Base-by-base conservation (phyloP, 1,140 invertebrate species). In the Pemphigus obesinymphae region DNA sequence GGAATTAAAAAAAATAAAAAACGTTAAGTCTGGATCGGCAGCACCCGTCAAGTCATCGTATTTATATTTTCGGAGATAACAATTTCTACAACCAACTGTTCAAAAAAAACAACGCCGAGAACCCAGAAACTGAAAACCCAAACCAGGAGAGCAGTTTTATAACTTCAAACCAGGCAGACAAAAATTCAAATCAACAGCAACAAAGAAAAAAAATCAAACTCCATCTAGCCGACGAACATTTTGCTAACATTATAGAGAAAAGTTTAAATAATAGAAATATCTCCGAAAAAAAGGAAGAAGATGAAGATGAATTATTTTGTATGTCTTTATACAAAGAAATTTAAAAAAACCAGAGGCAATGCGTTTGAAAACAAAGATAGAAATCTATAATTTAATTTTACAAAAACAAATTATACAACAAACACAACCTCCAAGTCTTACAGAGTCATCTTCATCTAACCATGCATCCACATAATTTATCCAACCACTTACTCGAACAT, bases 271-370 rank as follows among this genome's bases (percentile, higher is more conserved):
- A 23, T 50, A 50, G 73, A 76, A 31, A 31, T 50, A 31, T 15
- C 48, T 50, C 17, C 73, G 61, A 63, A 5, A 76, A 76, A 45
- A 26, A 45, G 10, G 73, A 76, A 55, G 29, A 34, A 34, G 73
- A 76, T 76, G 29, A 48, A 50, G 73, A 76, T 53, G 55, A 76
- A 53, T 29, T 55, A 34, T 76, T 76, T 53, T 53, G 43, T 53
- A 45, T 55, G 45, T 76, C 73, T 53, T 76, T 55, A 34, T 53
- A 55, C 29, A 53, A 76, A n/a, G 73, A 76, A 53, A 48, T 76
- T 1, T 55, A 76, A 76, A 53, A 48, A 50, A 29, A 20, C 73
- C 48, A 20, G 26, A 34, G 15, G 61, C 61, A 11, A 63, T 63
- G 58, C 29, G 58, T 31, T 63, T 63, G 26, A 63, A 63, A 63